Conservation (phyloP, 2,113 vertebrate genomes). For the Crotalus tigris region DNA sequence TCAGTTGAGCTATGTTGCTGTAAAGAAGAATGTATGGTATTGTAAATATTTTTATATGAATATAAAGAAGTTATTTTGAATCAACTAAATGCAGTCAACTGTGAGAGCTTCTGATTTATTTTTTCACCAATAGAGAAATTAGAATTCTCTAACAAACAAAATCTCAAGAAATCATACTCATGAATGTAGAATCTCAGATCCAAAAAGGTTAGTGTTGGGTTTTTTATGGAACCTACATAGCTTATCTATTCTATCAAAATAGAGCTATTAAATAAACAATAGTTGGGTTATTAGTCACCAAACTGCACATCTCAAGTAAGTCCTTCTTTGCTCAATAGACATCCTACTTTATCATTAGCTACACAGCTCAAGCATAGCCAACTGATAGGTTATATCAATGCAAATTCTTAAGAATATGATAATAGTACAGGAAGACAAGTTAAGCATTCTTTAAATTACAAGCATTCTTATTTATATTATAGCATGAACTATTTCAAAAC, state of each 20-base stretch:
- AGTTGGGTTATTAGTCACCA: not conserved
- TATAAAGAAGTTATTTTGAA: too few relatives aligned
- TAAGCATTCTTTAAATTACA: not conserved
- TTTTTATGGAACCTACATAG: not conserved
- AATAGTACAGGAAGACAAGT: not conserved
- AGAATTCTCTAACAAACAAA: not conserved
- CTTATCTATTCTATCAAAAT: not conserved
- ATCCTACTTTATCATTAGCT: not conserved
- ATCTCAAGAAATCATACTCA: not conserved
- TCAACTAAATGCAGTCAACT: too few relatives aligned
- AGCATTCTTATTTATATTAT: not conserved
- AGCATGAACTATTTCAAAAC: slow-evolving; percentile 1
- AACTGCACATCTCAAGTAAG: not conserved
- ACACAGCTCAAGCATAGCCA: not conserved
- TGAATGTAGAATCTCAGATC: not conserved
- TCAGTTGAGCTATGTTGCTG: too few relatives aligned
- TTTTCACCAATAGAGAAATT: too few relatives aligned
- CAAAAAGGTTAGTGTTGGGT: not conserved
- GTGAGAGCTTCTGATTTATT: too few relatives aligned
- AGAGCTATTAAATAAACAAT: not conserved
- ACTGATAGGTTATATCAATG: not conserved
- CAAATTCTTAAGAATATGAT: not conserved
- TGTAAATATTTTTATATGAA: too few relatives aligned
- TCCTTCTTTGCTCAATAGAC: not conserved
- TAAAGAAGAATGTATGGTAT: too few relatives aligned